A percentile compares a stretch with the other conserved stretches of the same genome.
These are phyloP conservation scores for human (Homo sapiens) DNA, from an alignment of 2,113 vertebrate species.

Conservation along the genomic window DNA sequence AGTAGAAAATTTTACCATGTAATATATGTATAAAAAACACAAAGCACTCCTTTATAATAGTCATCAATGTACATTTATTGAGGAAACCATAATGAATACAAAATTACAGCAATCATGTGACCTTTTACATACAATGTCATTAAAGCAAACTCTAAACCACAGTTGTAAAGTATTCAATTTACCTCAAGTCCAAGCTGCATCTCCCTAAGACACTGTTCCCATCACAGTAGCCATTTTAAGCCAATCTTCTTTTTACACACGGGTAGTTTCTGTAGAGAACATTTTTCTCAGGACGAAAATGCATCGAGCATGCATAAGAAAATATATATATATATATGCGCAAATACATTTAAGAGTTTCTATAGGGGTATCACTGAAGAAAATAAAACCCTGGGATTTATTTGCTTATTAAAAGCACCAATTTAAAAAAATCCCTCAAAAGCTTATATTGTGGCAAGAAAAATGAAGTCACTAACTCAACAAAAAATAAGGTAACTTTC, in stretches of 20 bases:
- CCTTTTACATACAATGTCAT: constrained; percentile 86
- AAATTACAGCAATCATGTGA: constrained; percentile 83
- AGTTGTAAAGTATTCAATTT: constrained; percentile 90
- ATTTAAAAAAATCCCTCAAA: constrained; percentile 67
- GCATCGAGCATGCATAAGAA: constrained; percentile 89
- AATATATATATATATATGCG: constrained; percentile 83
- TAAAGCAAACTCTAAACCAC: constrained; percentile 87
- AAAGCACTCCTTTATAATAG: constrained; percentile 76
- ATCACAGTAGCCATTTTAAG: constrained; percentile 90
- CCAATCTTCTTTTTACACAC: constrained; percentile 94
- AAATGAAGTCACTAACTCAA: constrained; percentile 76
- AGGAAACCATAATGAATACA: constrained; percentile 83
- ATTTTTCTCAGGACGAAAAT: constrained; percentile 92
- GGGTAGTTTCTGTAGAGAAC: constrained; percentile 93
- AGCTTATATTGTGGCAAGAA: constrained; percentile 81
- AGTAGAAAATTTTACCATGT: not conserved
- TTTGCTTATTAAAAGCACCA: constrained; percentile 79
- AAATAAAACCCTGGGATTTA: constrained; percentile 81
- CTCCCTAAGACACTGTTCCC: constrained; percentile 92
- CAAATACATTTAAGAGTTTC: constrained; percentile 83
- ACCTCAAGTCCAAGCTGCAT: constrained; percentile 97
- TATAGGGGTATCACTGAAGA: constrained; percentile 80
- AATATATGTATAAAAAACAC: constrained; percentile 68
- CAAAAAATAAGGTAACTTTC: constrained; percentile 74
- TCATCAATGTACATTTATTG: constrained; percentile 87